phyloP scores from a whole-genome alignment of 2,113 vertebrate genomes.

The Ramphastos sulfuratus region DNA sequence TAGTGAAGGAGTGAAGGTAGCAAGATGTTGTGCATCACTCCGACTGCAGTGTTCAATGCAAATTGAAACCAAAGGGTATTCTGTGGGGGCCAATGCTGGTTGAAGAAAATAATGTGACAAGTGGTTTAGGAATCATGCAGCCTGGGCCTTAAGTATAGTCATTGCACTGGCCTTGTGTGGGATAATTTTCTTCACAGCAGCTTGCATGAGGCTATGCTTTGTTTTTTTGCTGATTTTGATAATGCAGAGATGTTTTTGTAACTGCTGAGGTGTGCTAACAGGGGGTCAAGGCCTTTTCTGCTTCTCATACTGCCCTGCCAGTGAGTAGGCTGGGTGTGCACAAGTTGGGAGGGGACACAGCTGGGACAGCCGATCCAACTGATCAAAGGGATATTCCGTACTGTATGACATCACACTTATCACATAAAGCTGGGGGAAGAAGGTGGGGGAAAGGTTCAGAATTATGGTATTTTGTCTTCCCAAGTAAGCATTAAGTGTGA shows the following conservation, averaged over 20 bases:
- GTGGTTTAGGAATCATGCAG: not conserved
- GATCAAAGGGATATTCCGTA: not conserved
- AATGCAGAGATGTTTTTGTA: not conserved
- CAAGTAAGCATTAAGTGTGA: not conserved
- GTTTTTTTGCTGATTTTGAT: not conserved
- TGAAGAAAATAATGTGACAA: not conserved
- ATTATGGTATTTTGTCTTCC: not conserved
- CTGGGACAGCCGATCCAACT: too few species aligned
- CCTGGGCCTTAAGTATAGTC: not conserved
- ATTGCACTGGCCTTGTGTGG: not conserved
- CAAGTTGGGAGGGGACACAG: not conserved
- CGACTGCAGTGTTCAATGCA: not conserved
- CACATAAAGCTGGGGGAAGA: not conserved
- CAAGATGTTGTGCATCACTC: not conserved
- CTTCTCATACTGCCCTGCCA: not conserved
- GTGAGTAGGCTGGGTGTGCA: not conserved
- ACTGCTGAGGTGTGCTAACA: not conserved
- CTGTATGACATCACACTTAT: not conserved
- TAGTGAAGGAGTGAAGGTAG: not conserved
- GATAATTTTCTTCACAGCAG: not conserved
- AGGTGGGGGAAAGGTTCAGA: not conserved
- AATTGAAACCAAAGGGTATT: not conserved
- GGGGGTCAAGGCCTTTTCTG: not conserved
- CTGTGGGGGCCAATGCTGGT: not conserved
- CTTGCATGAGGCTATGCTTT: not conserved